phyloP scores from a whole-genome alignment of 2,113 vertebrate genomes.

The Chitala chitala region DNA sequence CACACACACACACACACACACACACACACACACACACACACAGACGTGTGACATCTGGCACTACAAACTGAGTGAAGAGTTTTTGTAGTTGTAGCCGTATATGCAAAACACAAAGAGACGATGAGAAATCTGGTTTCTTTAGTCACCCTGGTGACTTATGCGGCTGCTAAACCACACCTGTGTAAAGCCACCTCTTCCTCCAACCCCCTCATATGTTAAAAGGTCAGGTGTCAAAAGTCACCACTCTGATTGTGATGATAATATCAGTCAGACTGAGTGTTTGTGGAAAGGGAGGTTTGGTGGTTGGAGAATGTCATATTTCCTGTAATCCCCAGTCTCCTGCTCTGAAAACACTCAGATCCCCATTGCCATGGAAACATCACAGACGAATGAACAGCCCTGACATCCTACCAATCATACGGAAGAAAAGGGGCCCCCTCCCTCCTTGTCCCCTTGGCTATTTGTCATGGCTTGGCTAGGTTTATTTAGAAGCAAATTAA shows the following conservation, averaged over 20 bases:
- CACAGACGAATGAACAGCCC: conserved; percentile 62
- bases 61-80: too few relatives aligned
- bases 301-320: conserved; percentile 63
- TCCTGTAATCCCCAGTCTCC: conserved; percentile 68
- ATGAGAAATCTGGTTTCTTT: too few relatives aligned
- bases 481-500: conserved; percentile 75
- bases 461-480: conserved; percentile 71
- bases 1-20: too few relatives aligned
- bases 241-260: conserved; percentile 73
- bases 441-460: conserved; percentile 56
- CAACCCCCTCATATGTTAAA: conserved; percentile 44
- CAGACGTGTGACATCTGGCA: conserved; percentile 24
- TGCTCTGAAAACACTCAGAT: conserved; percentile 62
- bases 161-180: conserved; percentile 33
- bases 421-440: conserved; percentile 30
- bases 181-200: conserved; percentile 34
- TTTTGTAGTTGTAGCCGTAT: too few relatives aligned
- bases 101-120: too few relatives aligned
- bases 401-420: conserved; percentile 57
- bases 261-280: conserved; percentile 59
- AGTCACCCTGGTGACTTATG: conserved; percentile 43
- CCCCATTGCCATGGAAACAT: conserved; percentile 59
- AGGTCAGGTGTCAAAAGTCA: conserved; percentile 70
- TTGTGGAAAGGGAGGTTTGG: conserved; percentile 38
- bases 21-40: too few relatives aligned